These are phyloP conservation scores for Eristalis tenax DNA, from an alignment of 2,888 invertebrate species.

Conservation along the genomic window DNA sequence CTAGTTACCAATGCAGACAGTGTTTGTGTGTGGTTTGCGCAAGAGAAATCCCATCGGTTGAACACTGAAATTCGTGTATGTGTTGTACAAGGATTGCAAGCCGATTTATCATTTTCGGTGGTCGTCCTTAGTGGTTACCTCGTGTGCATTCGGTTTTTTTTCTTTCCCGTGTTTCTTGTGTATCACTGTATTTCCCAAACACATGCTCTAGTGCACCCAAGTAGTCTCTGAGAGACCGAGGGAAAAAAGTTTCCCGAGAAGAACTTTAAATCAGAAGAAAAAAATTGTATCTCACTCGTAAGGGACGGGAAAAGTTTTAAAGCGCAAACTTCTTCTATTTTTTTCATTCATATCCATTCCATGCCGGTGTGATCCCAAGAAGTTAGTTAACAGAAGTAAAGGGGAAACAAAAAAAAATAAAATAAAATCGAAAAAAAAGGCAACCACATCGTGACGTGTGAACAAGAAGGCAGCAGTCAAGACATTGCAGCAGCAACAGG, in stretches of 20 bases:
- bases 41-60: slow-evolving; percentile 36
- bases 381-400: slow-evolving; percentile 48
- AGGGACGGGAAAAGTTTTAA: slow-evolving; percentile 59
- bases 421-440: neutral
- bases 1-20: neutral
- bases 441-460: slow-evolving; percentile 59
- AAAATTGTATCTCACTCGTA: slow-evolving; percentile 42
- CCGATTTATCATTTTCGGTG: slow-evolving; percentile 60
- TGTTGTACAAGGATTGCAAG: slow-evolving; percentile 24
- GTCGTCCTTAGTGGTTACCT: neutral
- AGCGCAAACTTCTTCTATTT: slow-evolving; percentile 55
- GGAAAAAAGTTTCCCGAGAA: slow-evolving; percentile 45
- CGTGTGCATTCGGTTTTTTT: slow-evolving; percentile 6
- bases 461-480: slow-evolving; percentile 17
- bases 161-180: slow-evolving; percentile 32
- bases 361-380: slow-evolving; percentile 53
- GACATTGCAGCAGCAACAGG: slow-evolving; percentile 55
- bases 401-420: neutral
- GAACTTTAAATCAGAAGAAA: neutral
- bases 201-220: slow-evolving; percentile 50
- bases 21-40: neutral
- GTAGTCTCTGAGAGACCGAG: slow-evolving; percentile 7
- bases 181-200: slow-evolving; percentile 23
- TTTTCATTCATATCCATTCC: neutral
- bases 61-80: slow-evolving; percentile 1